phyloP scores from a whole-genome alignment of 1,140 invertebrate genomes.

The Drosophila tsacasi region DNA sequence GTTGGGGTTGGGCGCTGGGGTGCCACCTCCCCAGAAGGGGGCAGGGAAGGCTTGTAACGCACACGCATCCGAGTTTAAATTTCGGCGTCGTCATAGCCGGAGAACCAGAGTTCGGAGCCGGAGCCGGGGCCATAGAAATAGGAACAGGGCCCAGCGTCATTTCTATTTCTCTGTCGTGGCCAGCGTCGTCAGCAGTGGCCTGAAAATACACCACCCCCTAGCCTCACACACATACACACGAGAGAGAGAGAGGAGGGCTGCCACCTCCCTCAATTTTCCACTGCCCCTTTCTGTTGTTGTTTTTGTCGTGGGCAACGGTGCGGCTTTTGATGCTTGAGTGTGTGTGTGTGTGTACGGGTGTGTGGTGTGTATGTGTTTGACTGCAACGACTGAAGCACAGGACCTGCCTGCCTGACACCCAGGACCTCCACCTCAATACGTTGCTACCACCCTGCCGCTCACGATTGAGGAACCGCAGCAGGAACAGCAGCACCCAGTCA shows the following conservation, averaged over 20 bases:
- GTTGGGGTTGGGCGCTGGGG: not conserved
- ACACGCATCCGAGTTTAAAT: conserved; percentile 76
- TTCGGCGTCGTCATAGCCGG: conserved; percentile 55
- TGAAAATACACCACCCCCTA: conserved; percentile 7
- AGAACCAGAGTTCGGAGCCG: conserved; percentile 25
- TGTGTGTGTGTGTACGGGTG: conserved; percentile 13
- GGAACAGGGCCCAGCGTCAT: conserved; percentile 56
- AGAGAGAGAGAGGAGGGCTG: not conserved
- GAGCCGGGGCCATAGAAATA: conserved; percentile 42
- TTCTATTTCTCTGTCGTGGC: conserved; percentile 65
- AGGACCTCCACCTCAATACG: not conserved
- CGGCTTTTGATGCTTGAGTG: conserved; percentile 55
- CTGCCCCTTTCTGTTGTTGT: conserved; percentile 36
- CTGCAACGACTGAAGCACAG: conserved; percentile 53
- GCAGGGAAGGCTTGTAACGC: conserved; percentile 45
- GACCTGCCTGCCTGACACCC: conserved; percentile 5
- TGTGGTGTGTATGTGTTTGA: conserved; percentile 32
- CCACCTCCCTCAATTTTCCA: conserved; percentile 14
- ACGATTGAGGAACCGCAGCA: conserved; percentile 52
- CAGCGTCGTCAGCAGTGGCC: conserved; percentile 53
- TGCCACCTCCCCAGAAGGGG: not conserved
- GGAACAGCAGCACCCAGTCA: conserved; percentile 54
- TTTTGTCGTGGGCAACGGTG: conserved; percentile 55
- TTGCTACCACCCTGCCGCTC: not conserved
- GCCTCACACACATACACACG: conserved; percentile 4